Evolutionary conservation across 1,140 invertebrate genomes (phyloP), one percentile per base, ranked within the genome.

Genomic region (Hylyphantes graminicola): DNA sequence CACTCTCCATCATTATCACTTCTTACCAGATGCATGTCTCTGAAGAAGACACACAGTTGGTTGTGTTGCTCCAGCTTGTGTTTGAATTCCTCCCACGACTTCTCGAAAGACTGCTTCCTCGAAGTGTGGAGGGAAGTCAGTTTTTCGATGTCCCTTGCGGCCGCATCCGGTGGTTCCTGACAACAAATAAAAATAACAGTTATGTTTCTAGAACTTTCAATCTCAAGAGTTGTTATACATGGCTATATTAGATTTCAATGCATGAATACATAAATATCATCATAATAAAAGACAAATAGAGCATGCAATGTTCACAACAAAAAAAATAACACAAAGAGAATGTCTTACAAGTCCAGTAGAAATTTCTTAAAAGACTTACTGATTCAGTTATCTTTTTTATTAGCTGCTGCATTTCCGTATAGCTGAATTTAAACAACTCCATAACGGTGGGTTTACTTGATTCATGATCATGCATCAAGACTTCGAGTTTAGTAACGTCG

Each of bases 1-100:
- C 51, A 72, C 11, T 72, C 11, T 11, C 10, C 11, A 72, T 0
- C 12, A 13, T 15, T 72, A 35, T 1, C 19, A 51, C 13, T 12
- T 8, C 21, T 59, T 75, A 85, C 90, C 89, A 90, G 89, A 88
- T 93, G 91, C 7, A 96, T 90, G 89, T 95, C 94, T 65, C 91
- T 91, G 84, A 93, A 92, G 88, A 96, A 95, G 77, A 93, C 92
- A 85, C 93, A 94, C 80, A 94, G 90, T 84, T 93, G 91, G 50
- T 92, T 90, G 86, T 93, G 92, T 85, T 93, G 92, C 88, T 94
- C 92, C 59, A 96, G 88, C 86, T 90, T 88, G 84, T 91, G 89
- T 89, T 92, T 92, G 85, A 92, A 92, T 63, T 92, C 91, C 78
- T 91, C 89, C 91, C 92, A 93, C 51, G 92, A 90, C 57, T 90